A percentile compares a stretch with the other conserved stretches of the same genome.
These are phyloP conservation scores for Leucoraja erinaceus DNA, from an alignment of 2,113 vertebrate species.

Conservation along the genomic window DNA sequence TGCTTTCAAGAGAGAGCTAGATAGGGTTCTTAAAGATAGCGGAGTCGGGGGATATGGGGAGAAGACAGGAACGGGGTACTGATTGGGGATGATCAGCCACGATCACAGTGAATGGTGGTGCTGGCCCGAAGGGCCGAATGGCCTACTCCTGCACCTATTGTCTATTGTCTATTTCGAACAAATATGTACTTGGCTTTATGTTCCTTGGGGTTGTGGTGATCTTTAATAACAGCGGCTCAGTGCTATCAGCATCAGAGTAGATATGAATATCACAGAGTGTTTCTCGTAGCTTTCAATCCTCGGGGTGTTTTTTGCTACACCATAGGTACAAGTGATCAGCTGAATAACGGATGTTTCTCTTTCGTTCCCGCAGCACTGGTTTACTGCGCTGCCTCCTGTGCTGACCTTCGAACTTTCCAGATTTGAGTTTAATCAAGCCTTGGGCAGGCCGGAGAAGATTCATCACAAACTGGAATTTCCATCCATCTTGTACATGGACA, in stretches of 20 bases:
- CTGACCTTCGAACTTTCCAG: slow-evolving; percentile 94
- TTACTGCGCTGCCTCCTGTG: slow-evolving; percentile 92
- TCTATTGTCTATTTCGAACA: neutral
- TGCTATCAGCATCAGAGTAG: neutral
- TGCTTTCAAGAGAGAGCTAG: too few relatives aligned
- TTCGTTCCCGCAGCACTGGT: slow-evolving; percentile 77
- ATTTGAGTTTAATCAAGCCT: slow-evolving; percentile 96
- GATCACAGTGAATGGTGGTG: too few relatives aligned
- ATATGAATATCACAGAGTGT: neutral
- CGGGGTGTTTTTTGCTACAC: too few relatives aligned
- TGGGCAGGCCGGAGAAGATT: slow-evolving; percentile 97
- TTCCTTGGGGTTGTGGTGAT: neutral
- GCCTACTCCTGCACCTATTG: too few relatives aligned
- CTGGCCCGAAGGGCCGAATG: too few relatives aligned
- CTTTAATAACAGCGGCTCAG: neutral
- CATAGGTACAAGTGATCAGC: neutral
- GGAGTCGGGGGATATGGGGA: too few relatives aligned
- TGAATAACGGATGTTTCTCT: neutral
- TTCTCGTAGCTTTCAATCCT: neutral
- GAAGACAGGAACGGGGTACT: too few relatives aligned
- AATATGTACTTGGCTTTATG: neutral
- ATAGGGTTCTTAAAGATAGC: too few relatives aligned
- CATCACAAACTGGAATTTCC: slow-evolving; percentile 98
- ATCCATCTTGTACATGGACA: slow-evolving; percentile 92
- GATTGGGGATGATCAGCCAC: too few relatives aligned